Percentiles rank a stretch among this genome's conserved stretches.
Conservation (phyloP, 1,140 invertebrate genomes). For the Pseudomyrmex cubaensis region DNA sequence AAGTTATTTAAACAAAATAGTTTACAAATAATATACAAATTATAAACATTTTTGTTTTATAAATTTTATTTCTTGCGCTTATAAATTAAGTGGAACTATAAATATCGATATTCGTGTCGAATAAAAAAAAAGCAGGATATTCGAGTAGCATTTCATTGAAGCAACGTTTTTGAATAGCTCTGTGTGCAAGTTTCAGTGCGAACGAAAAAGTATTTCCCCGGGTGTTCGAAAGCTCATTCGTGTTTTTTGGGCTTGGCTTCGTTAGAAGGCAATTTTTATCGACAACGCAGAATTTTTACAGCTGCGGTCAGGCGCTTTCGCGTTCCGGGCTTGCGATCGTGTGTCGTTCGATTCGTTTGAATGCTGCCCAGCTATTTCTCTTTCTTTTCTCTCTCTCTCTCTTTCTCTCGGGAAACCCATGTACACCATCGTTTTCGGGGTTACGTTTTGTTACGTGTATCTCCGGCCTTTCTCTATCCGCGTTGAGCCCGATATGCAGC, state of each 20-base stretch:
- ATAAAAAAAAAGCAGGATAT: slow-evolving; percentile 6
- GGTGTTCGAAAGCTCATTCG: slow-evolving; percentile 50
- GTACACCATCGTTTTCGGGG: slow-evolving; percentile 60
- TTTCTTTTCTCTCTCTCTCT: too few species aligned
- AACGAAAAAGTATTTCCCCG: slow-evolving; percentile 59
- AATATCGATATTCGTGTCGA: background rate
- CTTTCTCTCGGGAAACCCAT: slow-evolving; percentile 37
- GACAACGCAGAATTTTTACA: slow-evolving; percentile 72
- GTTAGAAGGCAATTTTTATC: slow-evolving; percentile 74
- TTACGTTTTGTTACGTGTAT: slow-evolving; percentile 68
- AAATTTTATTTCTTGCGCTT: background rate
- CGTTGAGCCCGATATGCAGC: slow-evolving; percentile 27
- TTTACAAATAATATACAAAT: background rate
- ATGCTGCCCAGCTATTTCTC: slow-evolving; percentile 23
- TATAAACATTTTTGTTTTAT: background rate
- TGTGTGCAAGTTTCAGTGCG: slow-evolving; percentile 8
- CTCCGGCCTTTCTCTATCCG: slow-evolving; percentile 30
- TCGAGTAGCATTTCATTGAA: slow-evolving; percentile 5
- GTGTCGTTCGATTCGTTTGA: slow-evolving; percentile 59
- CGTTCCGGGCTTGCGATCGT: slow-evolving; percentile 51
- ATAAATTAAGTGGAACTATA: slow-evolving; percentile 3
- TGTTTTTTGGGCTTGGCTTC: slow-evolving; percentile 65
- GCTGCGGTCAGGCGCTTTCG: slow-evolving; percentile 59
- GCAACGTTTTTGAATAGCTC: background rate
- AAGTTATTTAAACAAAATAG: background rate